Percentiles rank a stretch among this genome's conserved stretches.
Conservation (phyloP, 2,797 vertebrate species). For the Sphenodon punctatus region DNA sequence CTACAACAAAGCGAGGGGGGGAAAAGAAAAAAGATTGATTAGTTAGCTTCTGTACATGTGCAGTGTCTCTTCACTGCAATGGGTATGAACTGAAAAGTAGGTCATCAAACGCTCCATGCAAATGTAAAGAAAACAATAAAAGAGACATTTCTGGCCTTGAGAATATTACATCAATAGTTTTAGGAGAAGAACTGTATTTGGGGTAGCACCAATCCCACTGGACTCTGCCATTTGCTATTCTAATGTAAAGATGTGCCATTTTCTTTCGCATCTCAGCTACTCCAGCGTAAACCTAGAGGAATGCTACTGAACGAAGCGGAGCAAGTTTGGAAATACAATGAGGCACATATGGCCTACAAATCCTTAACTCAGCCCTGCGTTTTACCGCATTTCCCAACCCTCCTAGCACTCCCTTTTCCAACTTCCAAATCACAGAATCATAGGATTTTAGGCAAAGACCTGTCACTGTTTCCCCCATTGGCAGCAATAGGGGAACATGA, state of each 20-base stretch:
- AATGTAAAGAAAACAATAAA: neutral
- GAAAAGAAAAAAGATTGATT: neutral
- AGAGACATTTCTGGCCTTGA: neutral
- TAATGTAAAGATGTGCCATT: no score
- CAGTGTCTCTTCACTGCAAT: neutral
- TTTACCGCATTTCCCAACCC: neutral
- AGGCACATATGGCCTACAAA: neutral
- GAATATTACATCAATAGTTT: neutral
- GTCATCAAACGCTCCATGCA: neutral
- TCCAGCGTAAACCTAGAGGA: neutral
- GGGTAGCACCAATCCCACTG: neutral
- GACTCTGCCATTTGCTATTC: no score
- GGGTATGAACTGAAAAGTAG: neutral
- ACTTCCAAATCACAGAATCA: no score
- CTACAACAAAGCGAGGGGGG: slow-evolving; percentile 58
- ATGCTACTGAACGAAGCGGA: neutral
- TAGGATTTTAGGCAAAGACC: no score
- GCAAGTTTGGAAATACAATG: neutral
- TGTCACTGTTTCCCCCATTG: no score
- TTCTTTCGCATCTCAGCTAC: neutral
- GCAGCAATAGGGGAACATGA: no score
- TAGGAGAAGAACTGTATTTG: neutral
- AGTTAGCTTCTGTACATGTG: neutral
- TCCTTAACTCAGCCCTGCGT: neutral
- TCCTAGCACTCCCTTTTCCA: neutral